Base-by-base conservation (phyloP, 2,113 vertebrate species). In the Crypturellus undulatus region DNA sequence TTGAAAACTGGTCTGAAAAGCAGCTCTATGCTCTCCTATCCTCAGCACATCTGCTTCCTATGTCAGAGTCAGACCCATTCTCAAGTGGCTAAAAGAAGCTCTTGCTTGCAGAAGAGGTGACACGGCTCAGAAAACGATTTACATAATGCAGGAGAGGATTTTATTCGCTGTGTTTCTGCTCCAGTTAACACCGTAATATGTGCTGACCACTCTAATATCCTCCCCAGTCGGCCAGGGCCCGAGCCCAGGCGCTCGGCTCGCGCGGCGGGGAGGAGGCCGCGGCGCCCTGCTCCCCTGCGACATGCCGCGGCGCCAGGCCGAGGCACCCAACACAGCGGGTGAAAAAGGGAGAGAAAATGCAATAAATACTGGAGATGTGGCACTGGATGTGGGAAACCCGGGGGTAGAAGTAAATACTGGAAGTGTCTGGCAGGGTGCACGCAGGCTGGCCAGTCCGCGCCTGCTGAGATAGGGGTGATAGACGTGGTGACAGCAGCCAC, bases 51-150 rank as follows among this genome's bases (percentile, higher is more conserved):
- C 59, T 95, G 36, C 38, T 69, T 83, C 58, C 36, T 70, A 13
- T 91, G 87, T 87, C 89, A 85, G 40, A 43, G 40, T 82, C 71
- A 87, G 73, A 84, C 62, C 47, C 54, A 84, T 67, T 89, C 91
- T 56, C 0, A 0, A 84, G 81, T 87, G 84, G 67, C 79, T 88
- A 80, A 80, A 92, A 83, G 64, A 86, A 75, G 76, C 60, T 95
- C 43, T 85, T 13, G 17, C 45, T 91, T 21, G 8, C 76, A 88
- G 70, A 85, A 91, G 71, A 91, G 89, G 89, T 92, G 82, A 92
- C 94, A 92, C 45, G 78, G 87, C 71, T 77, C 51, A 80, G 72
- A 87, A 85, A 83, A 77, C 68, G 1, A 91, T 91, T 94, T 94
- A 73, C 76, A 89, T 91, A 87, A 85, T 86, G 76, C 71, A 90